Percentiles rank a stretch among this genome's conserved stretches.
These are phyloP conservation scores for Pangasius krempfi DNA, from an alignment of 2,797 vertebrate genomes.

Conservation along the genomic window DNA sequence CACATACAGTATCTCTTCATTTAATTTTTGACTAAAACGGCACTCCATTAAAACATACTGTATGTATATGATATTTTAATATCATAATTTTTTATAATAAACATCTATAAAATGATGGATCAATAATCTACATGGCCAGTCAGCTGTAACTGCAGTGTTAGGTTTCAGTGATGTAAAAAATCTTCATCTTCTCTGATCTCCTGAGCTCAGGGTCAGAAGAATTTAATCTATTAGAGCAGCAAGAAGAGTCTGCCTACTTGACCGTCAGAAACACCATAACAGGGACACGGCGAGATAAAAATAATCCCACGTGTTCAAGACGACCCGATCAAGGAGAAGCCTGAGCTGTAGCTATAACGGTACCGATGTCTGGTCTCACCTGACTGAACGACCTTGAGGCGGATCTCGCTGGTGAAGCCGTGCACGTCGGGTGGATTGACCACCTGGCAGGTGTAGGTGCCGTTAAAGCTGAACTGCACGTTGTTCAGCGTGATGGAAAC, in stretches of 20 bases:
- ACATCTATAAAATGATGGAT: no score
- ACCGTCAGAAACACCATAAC: not conserved
- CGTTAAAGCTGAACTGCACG: constrained; percentile 84
- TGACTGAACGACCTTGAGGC: constrained; percentile 78
- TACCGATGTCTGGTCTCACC: constrained; percentile 61
- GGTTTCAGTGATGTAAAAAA: no score
- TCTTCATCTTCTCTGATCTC: no score
- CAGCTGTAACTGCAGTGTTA: no score
- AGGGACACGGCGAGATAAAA: not conserved
- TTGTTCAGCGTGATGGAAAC: constrained; percentile 84
- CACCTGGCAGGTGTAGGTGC: constrained; percentile 89
- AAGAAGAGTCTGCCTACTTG: not conserved
- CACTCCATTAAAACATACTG: not conserved
- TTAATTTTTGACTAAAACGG: no score
- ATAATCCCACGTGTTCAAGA: not conserved
- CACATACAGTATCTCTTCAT: no score
- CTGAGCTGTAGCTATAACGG: no score
- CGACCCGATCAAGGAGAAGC: not conserved
- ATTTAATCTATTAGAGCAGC: not conserved
- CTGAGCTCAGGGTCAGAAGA: not conserved
- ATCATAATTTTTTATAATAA: no score
- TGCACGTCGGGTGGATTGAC: constrained; percentile 85
- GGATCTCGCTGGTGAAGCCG: constrained; percentile 77
- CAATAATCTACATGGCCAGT: no score
- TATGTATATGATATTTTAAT: not conserved